Evolutionary conservation across 2,888 invertebrate genomes (phyloP), one percentile per base, ranked within the genome.

Genomic region (Hoplodrina blanda): DNA sequence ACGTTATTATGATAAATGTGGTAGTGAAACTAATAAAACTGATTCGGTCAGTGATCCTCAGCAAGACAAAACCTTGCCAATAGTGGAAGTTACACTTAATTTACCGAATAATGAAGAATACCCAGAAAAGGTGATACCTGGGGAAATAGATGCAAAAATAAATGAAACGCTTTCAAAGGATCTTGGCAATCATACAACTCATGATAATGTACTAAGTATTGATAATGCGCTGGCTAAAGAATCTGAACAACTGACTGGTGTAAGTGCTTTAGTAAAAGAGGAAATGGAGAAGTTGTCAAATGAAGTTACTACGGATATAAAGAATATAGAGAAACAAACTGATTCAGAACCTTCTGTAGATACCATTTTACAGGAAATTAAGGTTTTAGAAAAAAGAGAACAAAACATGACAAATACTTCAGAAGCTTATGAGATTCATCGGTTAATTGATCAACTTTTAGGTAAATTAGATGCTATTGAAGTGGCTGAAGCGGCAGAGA

Each of bases 211-310:
- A 46, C 68, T 83, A 70, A 80, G 71, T 60, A 78, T 90, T 50
- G 87, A 90, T 75, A 80, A 72, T 65, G 79, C 78, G 25, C 71
- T 94, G 0, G 81, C 88, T 67, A 81, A 86, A 50, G 90, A 92
- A 84, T 88, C 90, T 7, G 81, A 88, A 75, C 88, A 86, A 25
- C 85, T 94, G 60, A 81, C 80, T 44, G 86, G 89, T 78, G 88
- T 93, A 49, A 91, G 87, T 79, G 60, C 69, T 41, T 81, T 91
- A 75, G 72, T 95, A 15, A 89, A 86, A 66, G 80, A 85, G 41
- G 90, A 93, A 83, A 81, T 94, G 11, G 85, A 88, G 33, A 90
- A 90, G 50, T 84, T 94, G 57, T 88, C 93, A 8, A 81, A 79
- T 41, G 88, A 89, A 30, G 80, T 91, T 4, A 88, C 85, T 56